Evolutionary conservation across 2,113 vertebrate genomes (phyloP).

Genomic region (Tragelaphus buxtoni): DNA sequence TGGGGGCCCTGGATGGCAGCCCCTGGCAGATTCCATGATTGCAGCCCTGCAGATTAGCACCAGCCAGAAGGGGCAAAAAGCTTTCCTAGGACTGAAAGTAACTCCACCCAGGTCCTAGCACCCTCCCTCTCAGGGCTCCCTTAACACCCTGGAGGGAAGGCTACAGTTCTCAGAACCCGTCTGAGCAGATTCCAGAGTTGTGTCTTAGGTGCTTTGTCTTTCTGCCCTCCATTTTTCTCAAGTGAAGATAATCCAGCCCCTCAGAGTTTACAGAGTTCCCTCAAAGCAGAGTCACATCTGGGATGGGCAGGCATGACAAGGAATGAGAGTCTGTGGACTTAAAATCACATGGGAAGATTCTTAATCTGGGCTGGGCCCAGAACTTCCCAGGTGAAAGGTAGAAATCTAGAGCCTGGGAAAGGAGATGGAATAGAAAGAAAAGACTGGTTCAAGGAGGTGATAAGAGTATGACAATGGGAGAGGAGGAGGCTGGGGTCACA

Average conservation of each 20-base stretch:
- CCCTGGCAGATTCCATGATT: neutral
- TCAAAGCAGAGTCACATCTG: neutral
- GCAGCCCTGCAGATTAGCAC: neutral
- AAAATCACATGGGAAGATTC: neutral
- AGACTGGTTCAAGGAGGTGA: neutral
- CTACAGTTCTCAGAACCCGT: constrained; percentile 28
- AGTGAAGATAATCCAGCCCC: neutral
- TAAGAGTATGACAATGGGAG: neutral
- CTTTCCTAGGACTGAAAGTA: neutral
- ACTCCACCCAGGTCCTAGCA: neutral
- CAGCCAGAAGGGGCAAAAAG: neutral
- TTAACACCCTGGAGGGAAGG: neutral
- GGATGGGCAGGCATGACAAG: neutral
- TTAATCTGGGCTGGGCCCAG: neutral
- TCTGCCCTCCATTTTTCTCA: neutral
- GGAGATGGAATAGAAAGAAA: neutral
- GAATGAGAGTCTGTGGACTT: neutral
- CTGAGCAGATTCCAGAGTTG: constrained; percentile 52
- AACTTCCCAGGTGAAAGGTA: neutral
- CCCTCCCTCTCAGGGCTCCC: neutral
- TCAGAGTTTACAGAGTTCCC: neutral
- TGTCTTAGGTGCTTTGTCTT: constrained; percentile 31
- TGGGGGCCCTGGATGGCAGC: neutral
- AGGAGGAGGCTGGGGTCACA: neutral
- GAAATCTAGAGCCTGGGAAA: neutral